phyloP scores from a whole-genome alignment of 2,797 vertebrate species.

The Helarctos malayanus region DNA sequence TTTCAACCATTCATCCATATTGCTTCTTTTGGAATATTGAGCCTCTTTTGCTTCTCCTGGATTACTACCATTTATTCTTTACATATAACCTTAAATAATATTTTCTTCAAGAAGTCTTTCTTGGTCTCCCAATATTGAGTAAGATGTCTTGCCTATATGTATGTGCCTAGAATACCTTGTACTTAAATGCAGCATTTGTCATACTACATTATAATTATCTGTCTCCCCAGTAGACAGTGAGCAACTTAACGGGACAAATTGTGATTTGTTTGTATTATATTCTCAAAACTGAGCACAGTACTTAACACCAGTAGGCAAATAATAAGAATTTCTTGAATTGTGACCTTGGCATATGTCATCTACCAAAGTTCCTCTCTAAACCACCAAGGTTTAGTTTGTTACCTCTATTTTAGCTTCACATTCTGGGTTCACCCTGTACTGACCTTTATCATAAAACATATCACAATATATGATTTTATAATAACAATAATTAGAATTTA shows the following conservation, averaged over 20 bases:
- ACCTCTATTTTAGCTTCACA: neutral
- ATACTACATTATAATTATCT: neutral
- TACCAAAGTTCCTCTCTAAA: neutral
- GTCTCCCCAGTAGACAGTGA: neutral
- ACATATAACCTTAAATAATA: neutral
- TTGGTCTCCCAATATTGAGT: neutral
- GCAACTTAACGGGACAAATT: neutral
- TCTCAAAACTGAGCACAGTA: neutral
- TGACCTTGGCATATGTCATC: neutral
- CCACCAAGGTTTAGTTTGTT: neutral
- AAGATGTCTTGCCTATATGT: neutral
- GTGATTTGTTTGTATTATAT: neutral
- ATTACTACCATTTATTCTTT: neutral
- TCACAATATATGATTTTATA: neutral
- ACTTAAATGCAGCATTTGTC: neutral
- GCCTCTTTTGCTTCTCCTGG: neutral
- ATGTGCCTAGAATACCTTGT: neutral
- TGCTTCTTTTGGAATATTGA: neutral
- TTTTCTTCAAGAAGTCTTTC: neutral
- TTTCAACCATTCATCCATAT: neutral
- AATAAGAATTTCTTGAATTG: neutral
- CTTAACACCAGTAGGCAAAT: neutral
- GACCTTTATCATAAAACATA: neutral
- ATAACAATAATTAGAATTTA: slow-evolving; percentile 1
- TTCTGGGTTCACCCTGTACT: neutral